phyloP scores from a whole-genome alignment of 1,140 invertebrate species.

The Scaptodrosophila lebanonensis region DNA sequence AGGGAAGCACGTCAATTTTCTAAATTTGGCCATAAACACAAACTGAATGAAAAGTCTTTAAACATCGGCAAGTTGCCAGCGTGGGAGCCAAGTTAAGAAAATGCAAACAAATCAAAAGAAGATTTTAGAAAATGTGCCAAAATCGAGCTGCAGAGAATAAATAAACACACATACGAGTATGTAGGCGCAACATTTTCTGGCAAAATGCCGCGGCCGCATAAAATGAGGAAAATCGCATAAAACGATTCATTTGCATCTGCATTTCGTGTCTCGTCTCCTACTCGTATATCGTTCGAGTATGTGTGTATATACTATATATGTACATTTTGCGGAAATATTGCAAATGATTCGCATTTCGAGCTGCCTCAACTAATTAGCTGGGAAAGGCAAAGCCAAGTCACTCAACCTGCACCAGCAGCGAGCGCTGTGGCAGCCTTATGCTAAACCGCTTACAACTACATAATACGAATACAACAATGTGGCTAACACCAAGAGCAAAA shows the following conservation, averaged over 20 bases:
- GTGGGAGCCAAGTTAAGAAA: conserved; percentile 52
- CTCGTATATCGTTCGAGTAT: conserved; percentile 31
- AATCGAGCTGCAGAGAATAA: conserved; percentile 25
- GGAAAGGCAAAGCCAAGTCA: too few relatives aligned
- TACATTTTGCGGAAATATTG: conserved; percentile 10
- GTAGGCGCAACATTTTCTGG: conserved; percentile 36
- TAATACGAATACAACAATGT: conserved; percentile 19
- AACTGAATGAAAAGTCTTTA: too few relatives aligned
- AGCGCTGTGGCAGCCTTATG: too few relatives aligned
- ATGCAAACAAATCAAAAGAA: conserved; percentile 39
- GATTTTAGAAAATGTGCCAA: background rate
- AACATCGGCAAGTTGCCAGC: conserved; percentile 40
- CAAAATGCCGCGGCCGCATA: too few relatives aligned
- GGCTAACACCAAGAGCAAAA: conserved; percentile 16
- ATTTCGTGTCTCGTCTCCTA: too few relatives aligned
- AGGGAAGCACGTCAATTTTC: too few relatives aligned
- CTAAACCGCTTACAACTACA: conserved; percentile 25
- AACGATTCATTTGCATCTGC: too few relatives aligned
- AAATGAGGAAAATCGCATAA: too few relatives aligned
- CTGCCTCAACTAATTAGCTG: too few relatives aligned
- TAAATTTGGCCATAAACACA: too few relatives aligned
- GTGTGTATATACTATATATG: conserved; percentile 31
- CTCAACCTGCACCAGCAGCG: too few relatives aligned
- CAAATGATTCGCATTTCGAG: too few relatives aligned
- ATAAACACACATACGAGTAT: conserved; percentile 39